A percentile compares a stretch with the other conserved stretches of the same genome.
Conservation (phyloP, 2,113 vertebrate species). For the Odocoileus hemionus region DNA sequence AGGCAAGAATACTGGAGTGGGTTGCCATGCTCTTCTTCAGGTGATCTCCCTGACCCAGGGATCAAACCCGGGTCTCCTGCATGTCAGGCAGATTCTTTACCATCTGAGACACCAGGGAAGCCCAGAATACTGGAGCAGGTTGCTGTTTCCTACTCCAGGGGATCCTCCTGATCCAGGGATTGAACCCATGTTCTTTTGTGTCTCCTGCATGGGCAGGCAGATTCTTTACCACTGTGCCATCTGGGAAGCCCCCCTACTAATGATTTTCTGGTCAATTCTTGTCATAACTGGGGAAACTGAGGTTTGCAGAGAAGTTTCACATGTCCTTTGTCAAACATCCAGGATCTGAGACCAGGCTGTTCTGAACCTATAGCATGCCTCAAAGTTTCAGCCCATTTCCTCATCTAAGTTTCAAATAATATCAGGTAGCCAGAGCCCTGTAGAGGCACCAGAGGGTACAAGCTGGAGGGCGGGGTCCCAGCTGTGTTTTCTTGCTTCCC, state of each 20-base stretch:
- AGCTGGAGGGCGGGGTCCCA: background rate
- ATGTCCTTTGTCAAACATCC: background rate
- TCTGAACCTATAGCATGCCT: background rate
- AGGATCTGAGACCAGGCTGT: background rate
- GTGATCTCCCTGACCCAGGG: background rate
- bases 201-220: background rate
- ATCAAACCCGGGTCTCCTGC: background rate
- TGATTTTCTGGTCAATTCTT: background rate
- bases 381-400: background rate
- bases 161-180: background rate
- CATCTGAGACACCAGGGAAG: background rate
- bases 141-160: background rate
- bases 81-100: background rate
- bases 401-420: no score
- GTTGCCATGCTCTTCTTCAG: background rate
- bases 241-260: background rate
- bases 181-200: background rate
- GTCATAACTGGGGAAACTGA: background rate
- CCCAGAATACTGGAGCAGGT: background rate
- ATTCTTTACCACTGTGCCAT: background rate
- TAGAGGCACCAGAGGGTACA: background rate
- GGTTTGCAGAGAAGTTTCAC: background rate
- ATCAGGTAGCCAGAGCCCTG: background rate
- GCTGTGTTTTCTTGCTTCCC: conserved; percentile 43
- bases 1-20: background rate